Evolutionary conservation across 2,797 vertebrate genomes (phyloP), one percentile per base, ranked within the genome.

Genomic region (Phrynocephalus vlangalii): DNA sequence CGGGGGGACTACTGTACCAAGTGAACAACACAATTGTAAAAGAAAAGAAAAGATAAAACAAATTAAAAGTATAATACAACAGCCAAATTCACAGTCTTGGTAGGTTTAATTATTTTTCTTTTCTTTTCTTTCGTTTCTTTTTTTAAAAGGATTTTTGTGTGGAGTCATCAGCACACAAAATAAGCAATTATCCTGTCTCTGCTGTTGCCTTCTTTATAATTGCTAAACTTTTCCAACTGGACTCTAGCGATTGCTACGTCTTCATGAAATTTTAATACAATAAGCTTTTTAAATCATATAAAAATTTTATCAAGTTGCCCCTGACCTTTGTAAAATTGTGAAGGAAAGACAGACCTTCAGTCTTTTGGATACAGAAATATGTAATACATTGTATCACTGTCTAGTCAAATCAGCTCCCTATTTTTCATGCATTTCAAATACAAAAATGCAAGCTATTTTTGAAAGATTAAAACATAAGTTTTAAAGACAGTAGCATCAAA

Each of bases 191-290:
- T 76, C 93, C 44, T 83, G 91, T 84, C 91, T 88, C 78, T 89
- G 90, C 82, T 88, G 87, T 91, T 90, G 30, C 87, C 94, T 89
- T 90, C 78, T 91, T 94, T 89, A 92, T 90, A 95, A 93, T 72
- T 92, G 90, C 78, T 91, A 93, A 94, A 94, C 87, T 88, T 94
- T 96, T 95, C 84, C 95, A 95, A 91, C 89, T 71, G 91, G 91
- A 93, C 92, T 92, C 75, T 88, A 93, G 92, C 81, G 94, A 92
- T 93, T 93, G 91, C 93, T 95, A 93, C 93, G 91, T 95, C 90
- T 95, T 94, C 91, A 96, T 97, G 95, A 97, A 97, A 97, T n/a
- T 97, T 97, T 97, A 96, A 98, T 97, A 95, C 95, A 91, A 92
- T 92, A 92, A 94, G 96, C 95, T 96, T 97, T 97, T 97, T 96